Base-by-base conservation (phyloP, 1,140 invertebrate species). In the Drosophila chauvacae region DNA sequence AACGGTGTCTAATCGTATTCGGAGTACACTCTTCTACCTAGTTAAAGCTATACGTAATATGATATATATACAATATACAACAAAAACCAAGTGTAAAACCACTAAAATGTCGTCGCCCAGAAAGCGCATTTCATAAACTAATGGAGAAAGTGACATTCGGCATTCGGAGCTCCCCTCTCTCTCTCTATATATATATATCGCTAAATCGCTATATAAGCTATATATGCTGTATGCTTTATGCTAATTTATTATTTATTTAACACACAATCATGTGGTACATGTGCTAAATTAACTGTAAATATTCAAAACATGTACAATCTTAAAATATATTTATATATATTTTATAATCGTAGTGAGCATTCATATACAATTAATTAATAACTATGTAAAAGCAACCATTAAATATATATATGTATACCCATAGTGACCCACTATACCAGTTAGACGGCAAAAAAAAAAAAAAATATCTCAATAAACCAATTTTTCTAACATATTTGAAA, bases 191-290 rank as follows among this genome's bases (percentile, higher is more conserved):
- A 23, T 23, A 23, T 23, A 23, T 23, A 39, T 55, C 23, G 61
- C 62, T 66, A 66, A 39, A 65, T 35, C 51, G 51, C 51, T 35
- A 35, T 53, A 65, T 45, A 65, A 30, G 61, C 61, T 65, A 53
- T 65, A 64, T 33, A 64, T 30, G 61, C 61, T 65, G 4, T 65
- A 45, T 60, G 75, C 62, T 72, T 78, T 79, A 90, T 75, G 62
- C 69, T 84, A 74, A 78, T 90, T 83, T 80, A 87, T 84, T 88
- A 90, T 88, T 84, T 84, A 81, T 88, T 81, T 84, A 78, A 88
- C 77, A 64, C 48, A 55, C 59, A 72, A 53, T 28, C 64, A 42
- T 39, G 53, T 71, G 74, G 77, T 72, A 64, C 55, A 80, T 69
- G 45, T 63, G 56, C 69, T 75, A 61, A 80, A 66, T 57, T 63